Conservation (phyloP, 2,797 vertebrate species). For the Poeciliopsis gracilis region DNA sequence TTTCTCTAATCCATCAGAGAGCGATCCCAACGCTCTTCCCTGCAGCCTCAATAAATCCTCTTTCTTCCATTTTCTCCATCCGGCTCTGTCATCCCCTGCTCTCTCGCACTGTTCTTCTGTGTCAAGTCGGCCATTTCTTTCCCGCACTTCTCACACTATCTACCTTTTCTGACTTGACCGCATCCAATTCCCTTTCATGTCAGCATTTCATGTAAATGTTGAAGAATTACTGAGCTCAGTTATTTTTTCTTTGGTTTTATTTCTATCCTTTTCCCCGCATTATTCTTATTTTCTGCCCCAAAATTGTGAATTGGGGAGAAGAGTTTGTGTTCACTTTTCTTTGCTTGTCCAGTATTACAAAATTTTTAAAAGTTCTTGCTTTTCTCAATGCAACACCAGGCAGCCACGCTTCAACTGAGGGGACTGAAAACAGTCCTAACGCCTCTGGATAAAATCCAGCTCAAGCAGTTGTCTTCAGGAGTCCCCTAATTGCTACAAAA, state of each 20-base stretch:
- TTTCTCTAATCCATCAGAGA: slow-evolving; percentile 75
- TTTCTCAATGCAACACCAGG: background rate
- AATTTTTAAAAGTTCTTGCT: background rate
- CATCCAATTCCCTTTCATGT: slow-evolving; percentile 38
- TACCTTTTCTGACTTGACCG: slow-evolving; percentile 23
- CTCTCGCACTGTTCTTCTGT: slow-evolving; percentile 22
- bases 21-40: slow-evolving; percentile 67
- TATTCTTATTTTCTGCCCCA: slow-evolving; percentile 9
- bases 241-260: slow-evolving; percentile 13
- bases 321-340: background rate
- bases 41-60: slow-evolving; percentile 75
- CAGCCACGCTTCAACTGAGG: background rate
- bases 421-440: too few relatives aligned
- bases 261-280: slow-evolving; percentile 5
- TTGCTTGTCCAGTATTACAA: background rate
- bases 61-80: slow-evolving; percentile 55
- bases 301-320: background rate
- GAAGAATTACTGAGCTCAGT: slow-evolving; percentile 25
- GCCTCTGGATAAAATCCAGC: background rate
- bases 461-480: background rate
- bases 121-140: slow-evolving; percentile 30
- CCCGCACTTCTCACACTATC: slow-evolving; percentile 1
- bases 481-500: background rate
- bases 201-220: slow-evolving; percentile 48
- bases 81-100: slow-evolving; percentile 37